phyloP scores from a whole-genome alignment of 2,113 vertebrate species.

The Orycteropus afer region DNA sequence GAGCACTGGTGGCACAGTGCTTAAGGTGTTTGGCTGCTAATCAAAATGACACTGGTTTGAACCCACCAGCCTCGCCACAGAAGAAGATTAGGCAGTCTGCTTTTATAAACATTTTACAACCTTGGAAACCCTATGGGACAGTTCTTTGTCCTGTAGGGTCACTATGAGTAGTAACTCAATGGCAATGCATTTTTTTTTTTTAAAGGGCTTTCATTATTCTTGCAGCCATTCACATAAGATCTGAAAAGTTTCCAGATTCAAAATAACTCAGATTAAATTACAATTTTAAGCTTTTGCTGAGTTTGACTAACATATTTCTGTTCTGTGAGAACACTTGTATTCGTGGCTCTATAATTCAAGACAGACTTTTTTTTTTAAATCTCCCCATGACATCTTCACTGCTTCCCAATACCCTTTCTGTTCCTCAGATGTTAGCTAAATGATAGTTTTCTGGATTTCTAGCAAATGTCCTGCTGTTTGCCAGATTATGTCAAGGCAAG shows the following conservation, averaged over 20 bases:
- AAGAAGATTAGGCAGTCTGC: too few species aligned
- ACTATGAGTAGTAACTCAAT: too few species aligned
- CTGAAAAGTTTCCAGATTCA: background rate
- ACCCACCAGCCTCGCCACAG: too few species aligned
- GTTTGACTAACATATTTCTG: conserved; percentile 2
- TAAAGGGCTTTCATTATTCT: background rate
- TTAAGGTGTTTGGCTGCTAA: too few species aligned
- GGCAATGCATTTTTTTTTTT: too few species aligned
- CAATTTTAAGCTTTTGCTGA: conserved; percentile 21
- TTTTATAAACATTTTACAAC: too few species aligned
- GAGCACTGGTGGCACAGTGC: too few species aligned
- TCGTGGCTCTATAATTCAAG: background rate
- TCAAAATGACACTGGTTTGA: too few species aligned
- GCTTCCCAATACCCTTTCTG: background rate
- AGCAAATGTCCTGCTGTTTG: conserved; percentile 45
- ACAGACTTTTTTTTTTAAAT: background rate
- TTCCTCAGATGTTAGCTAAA: background rate
- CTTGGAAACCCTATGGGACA: too few species aligned
- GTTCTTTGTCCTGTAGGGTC: too few species aligned
- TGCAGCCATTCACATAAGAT: background rate
- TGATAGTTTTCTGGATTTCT: conserved; percentile 53
- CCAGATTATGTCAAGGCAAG: conserved; percentile 22
- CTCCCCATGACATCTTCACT: background rate
- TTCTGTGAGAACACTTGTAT: background rate
- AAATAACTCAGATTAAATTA: background rate